These are phyloP conservation scores for Gallinago media DNA, from an alignment of 2,113 vertebrate species.

Conservation along the genomic window DNA sequence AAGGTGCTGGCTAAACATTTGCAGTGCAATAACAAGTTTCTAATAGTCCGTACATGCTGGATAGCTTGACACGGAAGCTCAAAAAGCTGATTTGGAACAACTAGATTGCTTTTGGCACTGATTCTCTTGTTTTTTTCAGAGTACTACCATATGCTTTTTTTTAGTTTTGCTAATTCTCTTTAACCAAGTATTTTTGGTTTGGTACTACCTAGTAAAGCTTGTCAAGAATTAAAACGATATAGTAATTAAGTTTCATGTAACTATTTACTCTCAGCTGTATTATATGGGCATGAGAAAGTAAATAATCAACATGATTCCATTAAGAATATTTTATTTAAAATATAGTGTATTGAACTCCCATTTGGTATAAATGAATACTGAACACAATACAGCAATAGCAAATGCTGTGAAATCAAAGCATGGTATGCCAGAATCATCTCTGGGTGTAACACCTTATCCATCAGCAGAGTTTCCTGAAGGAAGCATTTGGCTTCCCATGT, in stretches of 20 bases:
- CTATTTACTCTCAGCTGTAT: not conserved
- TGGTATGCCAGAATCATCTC: not conserved
- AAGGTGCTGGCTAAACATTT: not conserved
- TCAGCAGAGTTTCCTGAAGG: not conserved
- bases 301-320: not conserved
- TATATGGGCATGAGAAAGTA: not conserved
- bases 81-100: not conserved
- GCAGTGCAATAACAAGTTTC: not conserved
- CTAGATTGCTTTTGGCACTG: not conserved
- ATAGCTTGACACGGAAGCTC: not conserved
- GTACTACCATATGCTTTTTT: not conserved
- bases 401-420: not conserved
- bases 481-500: not conserved
- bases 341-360: not conserved
- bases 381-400: not conserved
- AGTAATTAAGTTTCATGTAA: not conserved
- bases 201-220: not conserved
- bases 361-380: not conserved
- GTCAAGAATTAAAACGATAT: not conserved
- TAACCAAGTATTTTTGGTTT: not conserved
- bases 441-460: not conserved
- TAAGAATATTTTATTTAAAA: not conserved
- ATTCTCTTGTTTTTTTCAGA: not conserved
- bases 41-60: not conserved
- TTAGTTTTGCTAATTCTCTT: not conserved